Conservation (phyloP, 64 coral and sea anemone genomes). For the Montipora foliosa region DNA sequence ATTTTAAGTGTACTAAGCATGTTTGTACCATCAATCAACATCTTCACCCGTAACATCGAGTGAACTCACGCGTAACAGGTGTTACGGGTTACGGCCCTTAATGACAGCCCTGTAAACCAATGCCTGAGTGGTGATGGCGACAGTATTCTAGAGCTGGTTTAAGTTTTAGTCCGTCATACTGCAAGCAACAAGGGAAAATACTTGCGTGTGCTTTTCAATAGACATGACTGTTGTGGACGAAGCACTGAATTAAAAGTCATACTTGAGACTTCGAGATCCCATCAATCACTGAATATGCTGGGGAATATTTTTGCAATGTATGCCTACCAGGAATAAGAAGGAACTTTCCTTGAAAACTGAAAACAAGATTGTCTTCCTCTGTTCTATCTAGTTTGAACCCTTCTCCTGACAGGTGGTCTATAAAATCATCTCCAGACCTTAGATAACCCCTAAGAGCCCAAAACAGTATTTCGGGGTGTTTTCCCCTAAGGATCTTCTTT, state of each 20-base stretch:
- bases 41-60: no score
- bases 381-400: neutral
- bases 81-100: no score
- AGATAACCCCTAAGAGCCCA: conserved; percentile 12
- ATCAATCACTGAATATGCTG: conserved; percentile 2
- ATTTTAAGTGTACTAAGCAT: no score
- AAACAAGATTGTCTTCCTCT: conserved; percentile 7
- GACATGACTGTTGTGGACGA: conserved; percentile 1
- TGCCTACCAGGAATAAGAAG: neutral
- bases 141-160: neutral
- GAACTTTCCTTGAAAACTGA: conserved; percentile 21
- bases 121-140: neutral
- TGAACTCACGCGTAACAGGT: no score
- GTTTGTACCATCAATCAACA: no score
- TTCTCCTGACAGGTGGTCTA: conserved; percentile 2
- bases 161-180: conserved; percentile 1
- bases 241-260: neutral
- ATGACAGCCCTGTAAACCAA: neutral
- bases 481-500: conserved; percentile 6
- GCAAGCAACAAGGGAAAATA: conserved; percentile 4
- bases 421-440: conserved; percentile 13
- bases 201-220: neutral
- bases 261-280: conserved; percentile 19
- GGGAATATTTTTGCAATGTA: neutral
- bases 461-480: neutral